Percentiles rank a stretch among this genome's conserved stretches.
These are phyloP conservation scores for Phoebastria nigripes DNA, from an alignment of 2,797 vertebrate species.

Conservation along the genomic window DNA sequence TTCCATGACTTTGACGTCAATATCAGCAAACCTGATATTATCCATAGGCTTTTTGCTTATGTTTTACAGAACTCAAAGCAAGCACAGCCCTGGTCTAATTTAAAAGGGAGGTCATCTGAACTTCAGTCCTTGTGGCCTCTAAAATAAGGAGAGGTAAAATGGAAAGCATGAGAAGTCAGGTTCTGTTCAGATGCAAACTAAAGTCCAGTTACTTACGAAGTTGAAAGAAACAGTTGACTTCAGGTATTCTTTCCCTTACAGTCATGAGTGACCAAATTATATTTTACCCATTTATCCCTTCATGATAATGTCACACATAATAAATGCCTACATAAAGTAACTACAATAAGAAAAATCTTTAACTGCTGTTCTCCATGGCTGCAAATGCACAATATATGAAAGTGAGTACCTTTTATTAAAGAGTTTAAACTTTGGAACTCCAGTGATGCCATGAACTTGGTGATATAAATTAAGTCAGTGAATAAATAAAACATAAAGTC, in stretches of 20 bases:
- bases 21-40: background rate
- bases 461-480: background rate
- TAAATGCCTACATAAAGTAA: background rate
- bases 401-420: background rate
- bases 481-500: constrained; percentile 24
- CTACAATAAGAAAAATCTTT: background rate
- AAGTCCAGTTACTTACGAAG: background rate
- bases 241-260: background rate
- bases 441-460: background rate
- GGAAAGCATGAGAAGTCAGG: background rate
- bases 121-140: background rate
- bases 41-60: background rate
- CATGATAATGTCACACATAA: background rate
- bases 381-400: background rate
- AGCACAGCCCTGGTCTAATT: background rate
- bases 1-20: background rate
- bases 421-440: background rate
- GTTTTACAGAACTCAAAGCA: background rate
- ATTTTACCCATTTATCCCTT: background rate
- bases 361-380: background rate
- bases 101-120: background rate
- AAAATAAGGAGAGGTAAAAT: background rate
- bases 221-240: background rate
- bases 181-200: background rate
- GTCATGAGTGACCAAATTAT: background rate